Base-by-base conservation (phyloP, 64 coral and sea anemone genomes). In the Anthopleura sola region DNA sequence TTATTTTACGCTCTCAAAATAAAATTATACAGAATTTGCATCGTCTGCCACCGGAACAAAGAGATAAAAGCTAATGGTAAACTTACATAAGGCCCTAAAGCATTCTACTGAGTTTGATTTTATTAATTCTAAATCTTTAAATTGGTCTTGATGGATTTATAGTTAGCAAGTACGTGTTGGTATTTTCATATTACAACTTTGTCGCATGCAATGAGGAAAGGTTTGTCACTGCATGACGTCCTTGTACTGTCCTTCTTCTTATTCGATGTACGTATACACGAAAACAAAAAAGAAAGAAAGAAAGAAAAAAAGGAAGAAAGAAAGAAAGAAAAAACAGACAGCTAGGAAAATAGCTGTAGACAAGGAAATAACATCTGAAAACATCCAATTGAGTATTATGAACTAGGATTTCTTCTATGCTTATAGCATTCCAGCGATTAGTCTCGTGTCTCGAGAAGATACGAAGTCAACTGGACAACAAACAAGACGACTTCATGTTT, bases 361-460 rank as follows among this genome's bases (percentile, higher is more conserved):
- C 14, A 17, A 16, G 19, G 55, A 56, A 3, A 56, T 56, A 56
- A 5, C 16, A 56, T 2, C 16, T 56, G 55, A 56, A 56, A 56
- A 17, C 20, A 56, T 18, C 55, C 5, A 21, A 56, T 56, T 17
- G 55, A 56, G 20, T 21, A 56, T 56, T 56, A 56, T 56, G 0
- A 56, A 56, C 55, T 18, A 56, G 15, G 4, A 20, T 21, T 56
- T n/a, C n/a, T 56, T 56, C 20, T 56, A 16, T 56, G 55, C 55
- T 77, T 32, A n/a, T n/a, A 95, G 94, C 94, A 8, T 95, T 95
- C 85, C 83, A 89, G 17, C 84, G 94, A 19, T 74, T 95, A 37
- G 53, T 95, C 19, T 83, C 86, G 71, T 95, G 86, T 53, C 51
- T 95, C 38, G 90, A 86, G 55, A 54, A 95, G 68, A 95, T 95